Conservation (phyloP, 2,797 vertebrate genomes). For the Loriculus beryllinus region DNA sequence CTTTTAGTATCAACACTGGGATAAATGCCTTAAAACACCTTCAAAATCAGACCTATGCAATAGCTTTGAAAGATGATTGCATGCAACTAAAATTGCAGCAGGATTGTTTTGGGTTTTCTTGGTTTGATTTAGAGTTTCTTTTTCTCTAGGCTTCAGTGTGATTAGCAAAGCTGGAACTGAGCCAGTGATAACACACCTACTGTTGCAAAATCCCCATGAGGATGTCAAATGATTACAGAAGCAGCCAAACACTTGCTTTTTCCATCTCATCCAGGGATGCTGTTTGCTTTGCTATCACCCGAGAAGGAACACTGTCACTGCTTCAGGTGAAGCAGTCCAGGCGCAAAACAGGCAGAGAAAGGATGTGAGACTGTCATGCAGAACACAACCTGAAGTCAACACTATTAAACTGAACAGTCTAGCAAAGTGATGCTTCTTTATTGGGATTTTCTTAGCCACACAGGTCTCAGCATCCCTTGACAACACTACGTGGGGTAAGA, state of each 20-base stretch:
- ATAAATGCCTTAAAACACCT: background rate
- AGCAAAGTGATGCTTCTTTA: fast-evolving
- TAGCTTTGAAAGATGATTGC: fast-evolving
- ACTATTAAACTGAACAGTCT: background rate
- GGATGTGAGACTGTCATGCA: background rate
- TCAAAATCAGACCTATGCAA: background rate
- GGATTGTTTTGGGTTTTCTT: background rate
- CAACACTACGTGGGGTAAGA: fast-evolving
- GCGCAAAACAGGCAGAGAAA: background rate
- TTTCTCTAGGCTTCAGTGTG: background rate
- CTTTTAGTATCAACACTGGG: background rate
- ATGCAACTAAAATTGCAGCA: background rate
- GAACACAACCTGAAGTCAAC: background rate
- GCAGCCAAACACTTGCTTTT: background rate
- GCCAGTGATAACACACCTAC: background rate
- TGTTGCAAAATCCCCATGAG: background rate
- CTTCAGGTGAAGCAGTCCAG: background rate
- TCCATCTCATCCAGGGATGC: background rate
- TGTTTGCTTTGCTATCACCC: background rate
- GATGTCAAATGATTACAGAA: background rate
- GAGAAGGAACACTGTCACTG: fast-evolving
- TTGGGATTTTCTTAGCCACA: background rate
- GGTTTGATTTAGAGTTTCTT: background rate
- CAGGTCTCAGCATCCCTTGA: background rate
- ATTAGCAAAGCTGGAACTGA: background rate